Evolutionary conservation across 2,113 vertebrate genomes (phyloP), one percentile per base, ranked within the genome.

Genomic region (Passerina amoena): DNA sequence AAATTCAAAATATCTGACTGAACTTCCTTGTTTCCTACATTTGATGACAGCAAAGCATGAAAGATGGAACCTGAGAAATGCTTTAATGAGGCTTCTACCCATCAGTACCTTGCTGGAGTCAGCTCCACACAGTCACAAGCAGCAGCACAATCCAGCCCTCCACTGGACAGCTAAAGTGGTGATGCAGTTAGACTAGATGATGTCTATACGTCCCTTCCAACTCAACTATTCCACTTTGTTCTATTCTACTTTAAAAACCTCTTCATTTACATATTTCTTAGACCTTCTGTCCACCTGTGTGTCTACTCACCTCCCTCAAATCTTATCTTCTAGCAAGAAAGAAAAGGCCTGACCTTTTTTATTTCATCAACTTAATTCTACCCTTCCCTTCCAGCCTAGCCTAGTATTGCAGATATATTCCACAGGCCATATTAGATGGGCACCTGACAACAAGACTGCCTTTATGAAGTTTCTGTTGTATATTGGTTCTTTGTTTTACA

Each of bases 51-150:
- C 14, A 54, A 60, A 66, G 4, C 20, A 25, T 37, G 31, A 88
- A 72, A 20, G 13, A 19, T 37, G 23, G 15, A 82, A 6, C 22
- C 25, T 30, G 10, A 66, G 22, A 25, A 17, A 48, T 48, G 38
- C 23, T 30, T 77, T 75, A 50, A 64, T 5, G 27, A 7, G 28
- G 30, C 20, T 77, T 77, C 61, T 5, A 3, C 17, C 10, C 18
- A 38, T n/a, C 14, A 42, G 20, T 6, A 51, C 20, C 14, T 27
- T 61, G 10, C 19, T 66, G 25, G 37, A 51, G 23, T 76, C 37
- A 76, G 42, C 17, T 84, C 57, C 47, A 68, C 0, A 0, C 21
- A 31, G 31, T 44, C 27, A 76, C 0, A 5, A 21, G 22, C 30
- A 60, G 45, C 28, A 65, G 33, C 35, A 60, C 24, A 60, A 64